Percentiles rank a stretch among this genome's conserved stretches.
Conservation (phyloP, 2,888 invertebrate genomes). For the Lymantria monacha region DNA sequence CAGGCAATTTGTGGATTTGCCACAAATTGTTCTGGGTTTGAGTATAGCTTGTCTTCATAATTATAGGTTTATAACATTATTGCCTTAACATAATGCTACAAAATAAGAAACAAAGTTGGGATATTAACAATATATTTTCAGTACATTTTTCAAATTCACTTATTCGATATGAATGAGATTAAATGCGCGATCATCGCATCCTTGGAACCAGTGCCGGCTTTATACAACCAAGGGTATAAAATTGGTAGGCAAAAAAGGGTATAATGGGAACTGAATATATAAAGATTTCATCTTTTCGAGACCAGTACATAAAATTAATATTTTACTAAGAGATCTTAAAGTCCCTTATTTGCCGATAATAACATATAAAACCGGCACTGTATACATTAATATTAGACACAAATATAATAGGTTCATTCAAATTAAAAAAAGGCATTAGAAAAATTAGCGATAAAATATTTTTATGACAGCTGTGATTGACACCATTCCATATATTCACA, state of each 20-base stretch:
- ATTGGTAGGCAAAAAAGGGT: not conserved
- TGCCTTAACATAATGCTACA: not conserved
- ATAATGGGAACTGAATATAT: not conserved
- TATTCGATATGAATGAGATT: conserved; percentile 63
- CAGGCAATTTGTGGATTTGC: too few species aligned
- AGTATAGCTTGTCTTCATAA: too few species aligned
- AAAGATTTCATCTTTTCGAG: conserved; percentile 5
- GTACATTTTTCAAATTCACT: conserved; percentile 56
- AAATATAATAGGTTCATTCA: conserved; percentile 18
- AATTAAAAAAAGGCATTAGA: conserved; percentile 20
- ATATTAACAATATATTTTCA: conserved; percentile 60
- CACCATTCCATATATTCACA: conserved; percentile 17
- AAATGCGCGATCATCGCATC: conserved; percentile 58
- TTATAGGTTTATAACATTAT: too few species aligned
- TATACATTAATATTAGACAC: conserved; percentile 18
- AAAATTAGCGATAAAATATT: conserved; percentile 31
- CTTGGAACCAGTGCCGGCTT: conserved; percentile 28
- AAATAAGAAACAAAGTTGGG: conserved; percentile 33
- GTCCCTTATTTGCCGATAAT: too few species aligned
- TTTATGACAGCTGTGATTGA: conserved; percentile 35
- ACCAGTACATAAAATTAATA: too few species aligned
- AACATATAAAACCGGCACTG: conserved; percentile 25
- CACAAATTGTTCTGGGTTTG: too few species aligned
- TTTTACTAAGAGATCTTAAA: too few species aligned
- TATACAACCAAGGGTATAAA: not conserved